Evolutionary conservation across 2,797 vertebrate species (phyloP).

Genomic region (Euphonia xanthogaster): DNA sequence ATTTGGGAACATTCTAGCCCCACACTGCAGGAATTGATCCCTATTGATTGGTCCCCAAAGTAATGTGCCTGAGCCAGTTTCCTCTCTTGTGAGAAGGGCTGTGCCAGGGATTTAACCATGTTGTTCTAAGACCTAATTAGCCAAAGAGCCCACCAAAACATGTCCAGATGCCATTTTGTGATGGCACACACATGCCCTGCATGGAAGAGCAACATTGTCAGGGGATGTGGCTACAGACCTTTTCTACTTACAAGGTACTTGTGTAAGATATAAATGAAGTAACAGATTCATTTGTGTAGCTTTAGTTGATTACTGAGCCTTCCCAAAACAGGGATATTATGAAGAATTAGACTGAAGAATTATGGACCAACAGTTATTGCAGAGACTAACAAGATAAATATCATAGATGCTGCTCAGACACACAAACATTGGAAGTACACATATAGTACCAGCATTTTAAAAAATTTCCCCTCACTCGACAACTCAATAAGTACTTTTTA

Average conservation of each 20-base stretch:
- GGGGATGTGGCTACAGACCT: neutral
- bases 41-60: neutral
- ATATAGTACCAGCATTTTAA: neutral
- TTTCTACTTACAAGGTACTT: neutral
- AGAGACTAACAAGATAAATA: neutral
- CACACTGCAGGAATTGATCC: neutral
- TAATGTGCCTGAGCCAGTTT: neutral
- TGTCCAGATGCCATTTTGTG: neutral
- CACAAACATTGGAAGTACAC: accelerated
- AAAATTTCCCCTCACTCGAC: neutral
- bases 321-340: neutral
- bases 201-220: neutral
- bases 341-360: neutral
- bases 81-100: neutral
- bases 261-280: neutral
- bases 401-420: neutral
- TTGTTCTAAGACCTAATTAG: neutral
- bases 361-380: neutral
- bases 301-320: neutral
- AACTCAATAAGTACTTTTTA: neutral
- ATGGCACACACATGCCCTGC: neutral
- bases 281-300: neutral
- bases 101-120: neutral
- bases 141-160: neutral
- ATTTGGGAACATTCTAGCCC: neutral